phyloP scores from a whole-genome alignment of 2,797 vertebrate genomes.

The Sebastes trivittatus region DNA sequence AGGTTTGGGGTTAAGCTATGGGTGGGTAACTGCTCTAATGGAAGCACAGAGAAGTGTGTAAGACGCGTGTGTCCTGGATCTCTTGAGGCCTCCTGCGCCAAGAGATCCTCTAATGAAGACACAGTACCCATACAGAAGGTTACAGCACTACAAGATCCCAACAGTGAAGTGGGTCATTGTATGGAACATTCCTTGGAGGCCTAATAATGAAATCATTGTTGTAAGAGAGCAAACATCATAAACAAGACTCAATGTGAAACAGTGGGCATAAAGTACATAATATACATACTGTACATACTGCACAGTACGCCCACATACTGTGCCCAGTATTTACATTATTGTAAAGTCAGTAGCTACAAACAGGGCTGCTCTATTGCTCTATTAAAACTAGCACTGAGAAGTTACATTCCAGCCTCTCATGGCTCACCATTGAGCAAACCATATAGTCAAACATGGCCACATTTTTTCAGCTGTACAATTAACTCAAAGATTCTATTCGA shows the following conservation, averaged over 20 bases:
- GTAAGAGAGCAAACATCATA: not conserved
- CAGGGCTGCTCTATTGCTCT: not conserved
- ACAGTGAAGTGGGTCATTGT: slow-evolving; percentile 4
- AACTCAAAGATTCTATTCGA: not conserved
- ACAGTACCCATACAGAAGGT: not conserved
- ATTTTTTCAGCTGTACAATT: no score
- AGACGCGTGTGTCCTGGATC: no score
- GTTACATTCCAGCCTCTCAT: not conserved
- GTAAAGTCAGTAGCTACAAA: slow-evolving; percentile 23
- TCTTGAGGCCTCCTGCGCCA: no score
- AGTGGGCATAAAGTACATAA: not conserved
- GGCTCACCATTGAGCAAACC: not conserved
- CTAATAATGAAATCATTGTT: slow-evolving; percentile 42
- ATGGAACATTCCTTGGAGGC: slow-evolving; percentile 24
- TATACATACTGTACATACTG: not conserved
- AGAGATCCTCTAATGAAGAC: not conserved
- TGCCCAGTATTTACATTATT: not conserved
- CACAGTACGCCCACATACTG: not conserved
- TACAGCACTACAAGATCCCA: not conserved
- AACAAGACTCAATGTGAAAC: slow-evolving; percentile 14
- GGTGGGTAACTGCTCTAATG: no score
- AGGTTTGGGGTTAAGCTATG: no score
- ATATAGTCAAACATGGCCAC: not conserved
- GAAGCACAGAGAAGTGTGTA: no score
- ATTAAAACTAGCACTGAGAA: not conserved